Base-by-base conservation (phyloP, 2,113 vertebrate species). In the Pollachius pollachius region DNA sequence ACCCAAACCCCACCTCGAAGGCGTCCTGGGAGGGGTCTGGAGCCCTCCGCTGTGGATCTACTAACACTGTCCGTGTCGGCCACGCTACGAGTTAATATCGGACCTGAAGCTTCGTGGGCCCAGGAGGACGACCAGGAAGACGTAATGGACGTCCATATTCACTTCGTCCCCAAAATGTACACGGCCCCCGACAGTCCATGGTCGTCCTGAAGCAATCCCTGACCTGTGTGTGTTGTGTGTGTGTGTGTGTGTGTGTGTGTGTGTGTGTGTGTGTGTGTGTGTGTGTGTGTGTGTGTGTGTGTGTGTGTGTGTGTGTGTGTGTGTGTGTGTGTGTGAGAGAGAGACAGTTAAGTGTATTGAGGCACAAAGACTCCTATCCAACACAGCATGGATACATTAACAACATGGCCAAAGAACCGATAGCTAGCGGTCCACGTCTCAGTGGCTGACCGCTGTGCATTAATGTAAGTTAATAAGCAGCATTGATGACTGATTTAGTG, bases 291-390 rank as follows among this genome's bases (percentile, higher is more conserved):
- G 78, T 70, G 67, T 52, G 77, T 79, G 64, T 4, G 30, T 67
- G 52, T 68, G 37, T 34, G 16, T 41, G 52, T 54, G 27, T 65
- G 72, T 77, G 64, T 74, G 70, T 62, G 73, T 66, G 75, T 64
- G 27, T 21, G 56, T 79, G 52, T 30, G 34, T 82, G 64, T 81
- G 72, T 48, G n/a, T 81, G 81, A 77, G 78, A 70, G 67, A 59
- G 77, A 82, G 64, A 86, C 76, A 81, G 54, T 17, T 3, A 79
- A 86, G 84, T 84, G 74, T 79, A 83, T 87, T 85, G 85, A 91
- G 89, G 89, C 89, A 91, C 89, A 88, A 71, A 90, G 77, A 88
- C 84, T 83, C 87, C 81, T 84, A 87, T 48, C 73, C 84, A 77
- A 87, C 81, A 84, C 72, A 87, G 84, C 69, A 67, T 81, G 75